A percentile compares a stretch with the other conserved stretches of the same genome.
Evolutionary conservation across 2,888 invertebrate species (phyloP).

Genomic region (Phaedon cochleariae): DNA sequence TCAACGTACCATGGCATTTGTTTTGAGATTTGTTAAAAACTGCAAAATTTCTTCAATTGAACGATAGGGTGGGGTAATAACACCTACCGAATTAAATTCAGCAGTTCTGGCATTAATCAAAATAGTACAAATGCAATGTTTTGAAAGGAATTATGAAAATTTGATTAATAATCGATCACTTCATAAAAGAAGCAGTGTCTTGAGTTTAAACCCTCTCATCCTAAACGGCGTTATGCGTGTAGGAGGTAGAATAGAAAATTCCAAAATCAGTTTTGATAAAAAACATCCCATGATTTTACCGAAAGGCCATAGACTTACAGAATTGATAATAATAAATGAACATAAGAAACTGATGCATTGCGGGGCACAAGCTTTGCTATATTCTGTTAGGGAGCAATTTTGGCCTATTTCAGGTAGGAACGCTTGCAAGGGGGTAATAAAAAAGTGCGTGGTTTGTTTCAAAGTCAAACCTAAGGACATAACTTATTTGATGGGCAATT

Average conservation of each 20-base stretch:
- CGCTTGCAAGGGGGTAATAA: constrained; percentile 34
- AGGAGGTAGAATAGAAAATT: constrained; percentile 21
- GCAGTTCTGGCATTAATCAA: constrained; percentile 5
- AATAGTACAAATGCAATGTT: constrained; percentile 15
- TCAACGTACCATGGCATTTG: no score
- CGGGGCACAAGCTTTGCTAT: constrained; percentile 31
- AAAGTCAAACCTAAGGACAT: constrained; percentile 31
- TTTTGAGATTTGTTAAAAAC: no score
- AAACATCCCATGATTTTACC: no score
- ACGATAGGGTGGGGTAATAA: background rate
- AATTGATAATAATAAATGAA: constrained; percentile 29
- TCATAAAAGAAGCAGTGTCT: constrained; percentile 16
- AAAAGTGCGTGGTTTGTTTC: constrained; percentile 41
- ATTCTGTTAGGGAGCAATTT: constrained; percentile 36
- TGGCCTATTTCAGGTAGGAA: constrained; percentile 46
- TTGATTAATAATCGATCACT: background rate
- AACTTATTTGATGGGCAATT: constrained; percentile 44
- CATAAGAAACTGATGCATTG: constrained; percentile 32
- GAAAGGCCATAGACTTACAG: constrained; percentile 27
- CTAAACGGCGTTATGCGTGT: no score
- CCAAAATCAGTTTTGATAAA: constrained; percentile 21
- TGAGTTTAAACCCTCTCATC: constrained; percentile 23
- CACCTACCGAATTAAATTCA: constrained; percentile 12
- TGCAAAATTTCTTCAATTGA: no score
- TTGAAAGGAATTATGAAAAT: constrained; percentile 14